Conservation (phyloP, 2,888 invertebrate species). For the Ceratothoa steindachneri region DNA sequence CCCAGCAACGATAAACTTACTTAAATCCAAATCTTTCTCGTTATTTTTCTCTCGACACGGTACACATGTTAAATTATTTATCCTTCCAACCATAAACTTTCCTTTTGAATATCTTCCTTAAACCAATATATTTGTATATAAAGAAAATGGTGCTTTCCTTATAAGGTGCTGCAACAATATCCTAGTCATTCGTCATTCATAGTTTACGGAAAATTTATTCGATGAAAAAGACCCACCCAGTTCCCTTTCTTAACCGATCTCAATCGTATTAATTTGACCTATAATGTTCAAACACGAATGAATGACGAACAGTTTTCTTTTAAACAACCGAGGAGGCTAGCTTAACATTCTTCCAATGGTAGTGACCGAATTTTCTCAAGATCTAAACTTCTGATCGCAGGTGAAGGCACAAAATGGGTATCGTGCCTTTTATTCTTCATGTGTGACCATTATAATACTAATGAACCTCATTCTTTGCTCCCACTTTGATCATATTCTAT, state of each 20-base stretch:
- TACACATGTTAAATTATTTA: neutral
- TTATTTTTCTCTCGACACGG: neutral
- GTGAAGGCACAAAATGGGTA: neutral
- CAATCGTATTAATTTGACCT: no score
- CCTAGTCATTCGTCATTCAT: neutral
- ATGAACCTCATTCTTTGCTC: neutral
- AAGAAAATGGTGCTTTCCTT: neutral
- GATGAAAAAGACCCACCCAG: no score
- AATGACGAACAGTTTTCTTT: neutral
- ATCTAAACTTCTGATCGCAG: neutral
- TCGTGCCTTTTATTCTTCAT: neutral
- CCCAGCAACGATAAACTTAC: neutral
- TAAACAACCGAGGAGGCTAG: neutral
- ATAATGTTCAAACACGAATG: no score
- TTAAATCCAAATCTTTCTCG: neutral
- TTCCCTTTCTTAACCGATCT: no score
- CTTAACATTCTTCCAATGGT: neutral
- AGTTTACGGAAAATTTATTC: neutral
- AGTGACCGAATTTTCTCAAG: neutral
- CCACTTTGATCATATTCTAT: neutral
- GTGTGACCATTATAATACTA: neutral
- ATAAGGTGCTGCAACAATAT: neutral
- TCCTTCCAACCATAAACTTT: no score
- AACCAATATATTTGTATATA: neutral
- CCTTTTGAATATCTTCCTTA: neutral